Evolutionary conservation across 2,113 vertebrate species (phyloP), one percentile per base, ranked within the genome.

Genomic region (Riparia riparia): DNA sequence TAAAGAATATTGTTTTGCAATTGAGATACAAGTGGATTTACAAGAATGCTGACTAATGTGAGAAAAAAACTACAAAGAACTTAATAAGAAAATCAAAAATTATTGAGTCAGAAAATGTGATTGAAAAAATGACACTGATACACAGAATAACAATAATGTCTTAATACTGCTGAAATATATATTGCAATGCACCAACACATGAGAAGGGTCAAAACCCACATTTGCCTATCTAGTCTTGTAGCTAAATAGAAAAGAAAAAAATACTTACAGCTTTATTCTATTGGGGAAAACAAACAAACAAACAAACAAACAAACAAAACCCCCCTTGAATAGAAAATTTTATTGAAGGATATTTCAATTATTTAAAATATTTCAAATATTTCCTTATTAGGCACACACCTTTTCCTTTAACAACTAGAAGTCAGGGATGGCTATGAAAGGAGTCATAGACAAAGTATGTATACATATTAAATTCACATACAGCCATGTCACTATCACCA

Each of bases 81-180:
- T 82, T 77, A 74, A 51, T 66, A 74, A 90, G 37, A 61, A 91
- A 88, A 63, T 2, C 0, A 86, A 86, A 66, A 74, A 44, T 31
- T 78, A 45, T 47, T 77, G 61, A 37, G 37, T 79, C 51, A 86
- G 74, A 82, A 95, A 91, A 79, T 3, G 18, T 61, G 29, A 79
- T 34, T 64, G 24, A 49, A 57, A 76, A 89, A 90, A 58, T 72
- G 10, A 73, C 28, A 45, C 22, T 29, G 21, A 82, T 34, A 60
- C 10, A 87, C 83, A 89, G 25, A 68, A 60, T 32, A 93, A 32
- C 10, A 82, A 54, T 41, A 71, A 85, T 71, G 8, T 71, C 42
- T 69, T 64, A 74, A 73, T 73, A 86, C 16, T 69, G 14, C 32
- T 90, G 26, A 90, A 95, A 83, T 64, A 41, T 10, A 12, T 73